A percentile compares a stretch with the other conserved stretches of the same genome.
Evolutionary conservation across 2,888 invertebrate species (phyloP).

Genomic region (Euzetes globulus): DNA sequence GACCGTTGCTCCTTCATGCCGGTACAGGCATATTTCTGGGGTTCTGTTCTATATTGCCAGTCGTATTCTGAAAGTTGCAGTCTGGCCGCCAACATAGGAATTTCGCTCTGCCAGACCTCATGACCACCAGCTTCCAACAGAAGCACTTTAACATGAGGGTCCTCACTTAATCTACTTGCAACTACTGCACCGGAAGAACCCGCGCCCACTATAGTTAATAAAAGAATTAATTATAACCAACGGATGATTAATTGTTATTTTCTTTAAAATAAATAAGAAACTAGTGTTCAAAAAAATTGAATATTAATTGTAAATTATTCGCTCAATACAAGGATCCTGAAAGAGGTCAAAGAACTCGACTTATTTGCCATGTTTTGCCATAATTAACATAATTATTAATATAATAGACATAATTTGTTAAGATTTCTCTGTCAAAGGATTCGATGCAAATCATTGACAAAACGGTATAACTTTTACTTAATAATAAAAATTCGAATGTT

Average conservation of each 20-base stretch:
- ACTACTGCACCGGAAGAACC: conserved; percentile 44
- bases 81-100: conserved; percentile 63
- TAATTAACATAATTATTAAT: conserved; percentile 16
- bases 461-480: conserved; percentile 16
- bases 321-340: neutral
- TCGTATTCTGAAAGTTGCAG: conserved; percentile 43
- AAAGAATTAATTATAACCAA: too few relatives aligned
- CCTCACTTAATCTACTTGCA: conserved; percentile 44
- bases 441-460: too few relatives aligned
- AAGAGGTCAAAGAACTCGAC: conserved; percentile 15
- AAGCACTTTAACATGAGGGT: conserved; percentile 43
- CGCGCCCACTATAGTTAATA: conserved; percentile 40
- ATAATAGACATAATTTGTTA: conserved; percentile 14
- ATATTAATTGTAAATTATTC: neutral
- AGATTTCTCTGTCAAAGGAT: neutral
- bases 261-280: neutral
- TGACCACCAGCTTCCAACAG: conserved; percentile 46
- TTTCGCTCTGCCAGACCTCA: conserved; percentile 70
- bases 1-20: conserved; percentile 41
- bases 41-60: conserved; percentile 44
- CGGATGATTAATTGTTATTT: neutral
- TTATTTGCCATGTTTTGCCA: neutral
- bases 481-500: neutral
- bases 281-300: neutral
- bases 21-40: conserved; percentile 43